A percentile compares a stretch with the other conserved stretches of the same genome.
These are phyloP conservation scores for Panonychus citri DNA, from an alignment of 1,140 invertebrate genomes.

Conservation along the genomic window DNA sequence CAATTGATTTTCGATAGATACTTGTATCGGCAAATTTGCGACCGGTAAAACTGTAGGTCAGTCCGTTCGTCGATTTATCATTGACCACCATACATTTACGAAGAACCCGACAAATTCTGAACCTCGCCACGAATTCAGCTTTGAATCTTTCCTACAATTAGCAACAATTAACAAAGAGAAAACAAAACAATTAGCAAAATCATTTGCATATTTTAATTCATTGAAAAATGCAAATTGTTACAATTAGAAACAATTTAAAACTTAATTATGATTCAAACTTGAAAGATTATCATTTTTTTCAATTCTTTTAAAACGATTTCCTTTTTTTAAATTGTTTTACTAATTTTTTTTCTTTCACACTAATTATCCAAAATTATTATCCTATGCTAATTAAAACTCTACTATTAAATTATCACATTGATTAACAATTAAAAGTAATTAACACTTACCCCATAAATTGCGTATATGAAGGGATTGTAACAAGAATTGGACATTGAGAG, in stretches of 20 bases:
- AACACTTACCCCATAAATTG: conserved; percentile 6
- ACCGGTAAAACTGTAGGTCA: neutral
- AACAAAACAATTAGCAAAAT: neutral
- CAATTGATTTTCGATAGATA: neutral
- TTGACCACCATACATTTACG: neutral
- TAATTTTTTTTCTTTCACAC: too few relatives aligned
- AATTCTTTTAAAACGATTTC: too few relatives aligned
- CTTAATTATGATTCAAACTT: too few relatives aligned
- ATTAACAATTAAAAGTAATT: too few relatives aligned
- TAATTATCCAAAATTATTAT: too few relatives aligned
- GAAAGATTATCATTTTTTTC: too few relatives aligned
- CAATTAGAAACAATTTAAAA: too few relatives aligned
- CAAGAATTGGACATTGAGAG: conserved; percentile 71
- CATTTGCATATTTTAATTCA: too few relatives aligned
- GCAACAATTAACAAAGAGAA: neutral
- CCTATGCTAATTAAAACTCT: too few relatives aligned
- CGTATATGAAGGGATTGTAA: conserved; percentile 74
- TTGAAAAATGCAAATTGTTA: too few relatives aligned
- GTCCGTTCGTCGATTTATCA: neutral
- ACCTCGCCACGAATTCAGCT: neutral
- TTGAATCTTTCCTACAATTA: neutral
- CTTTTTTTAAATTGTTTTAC: too few relatives aligned
- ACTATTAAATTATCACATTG: too few relatives aligned
- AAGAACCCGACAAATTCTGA: neutral
- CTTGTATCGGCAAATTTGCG: neutral